Evolutionary conservation across 1,140 invertebrate genomes (phyloP).

Genomic region (Anoplolepis gracilipes): DNA sequence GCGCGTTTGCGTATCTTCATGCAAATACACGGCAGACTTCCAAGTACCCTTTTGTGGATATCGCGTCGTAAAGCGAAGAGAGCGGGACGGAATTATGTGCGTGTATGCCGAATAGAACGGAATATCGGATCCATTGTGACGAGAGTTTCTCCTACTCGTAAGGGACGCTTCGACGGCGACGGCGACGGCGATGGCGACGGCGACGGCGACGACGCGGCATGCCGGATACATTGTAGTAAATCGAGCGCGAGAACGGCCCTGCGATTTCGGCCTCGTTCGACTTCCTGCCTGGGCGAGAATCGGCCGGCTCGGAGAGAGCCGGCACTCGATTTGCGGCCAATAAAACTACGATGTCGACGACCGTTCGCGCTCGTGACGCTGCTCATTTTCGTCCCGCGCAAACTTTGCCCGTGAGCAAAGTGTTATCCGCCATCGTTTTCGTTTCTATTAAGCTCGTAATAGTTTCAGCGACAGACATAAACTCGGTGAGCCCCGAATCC

Average conservation of each 20-base stretch:
- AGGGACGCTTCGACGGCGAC: conserved; percentile 44
- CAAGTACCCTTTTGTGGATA: conserved; percentile 57
- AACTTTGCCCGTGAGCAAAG: conserved; percentile 11
- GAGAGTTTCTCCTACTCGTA: conserved; percentile 20
- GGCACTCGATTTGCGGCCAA: conserved; percentile 76
- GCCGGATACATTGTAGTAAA: conserved; percentile 76
- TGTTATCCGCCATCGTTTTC: conserved; percentile 37
- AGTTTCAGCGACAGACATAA: conserved; percentile 51
- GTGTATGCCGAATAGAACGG: conserved; percentile 30
- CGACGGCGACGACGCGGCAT: conserved; percentile 41
- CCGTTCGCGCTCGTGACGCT: conserved; percentile 40
- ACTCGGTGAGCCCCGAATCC: conserved; percentile 16
- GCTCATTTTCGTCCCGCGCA: conserved; percentile 17
- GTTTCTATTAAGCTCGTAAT: conserved; percentile 63
- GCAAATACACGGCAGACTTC: conserved; percentile 61
- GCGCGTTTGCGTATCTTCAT: conserved; percentile 48
- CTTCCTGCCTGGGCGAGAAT: conserved; percentile 59
- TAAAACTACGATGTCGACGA: conserved; percentile 76
- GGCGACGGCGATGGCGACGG: conserved; percentile 36
- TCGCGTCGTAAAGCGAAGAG: conserved; percentile 39
- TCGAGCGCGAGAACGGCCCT: conserved; percentile 71
- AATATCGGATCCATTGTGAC: conserved; percentile 27
- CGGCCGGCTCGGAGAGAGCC: conserved; percentile 14
- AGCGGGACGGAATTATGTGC: conserved; percentile 47
- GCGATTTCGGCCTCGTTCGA: conserved; percentile 65